phyloP scores from a whole-genome alignment of 2,888 invertebrate species.

The Orthosia incerta region DNA sequence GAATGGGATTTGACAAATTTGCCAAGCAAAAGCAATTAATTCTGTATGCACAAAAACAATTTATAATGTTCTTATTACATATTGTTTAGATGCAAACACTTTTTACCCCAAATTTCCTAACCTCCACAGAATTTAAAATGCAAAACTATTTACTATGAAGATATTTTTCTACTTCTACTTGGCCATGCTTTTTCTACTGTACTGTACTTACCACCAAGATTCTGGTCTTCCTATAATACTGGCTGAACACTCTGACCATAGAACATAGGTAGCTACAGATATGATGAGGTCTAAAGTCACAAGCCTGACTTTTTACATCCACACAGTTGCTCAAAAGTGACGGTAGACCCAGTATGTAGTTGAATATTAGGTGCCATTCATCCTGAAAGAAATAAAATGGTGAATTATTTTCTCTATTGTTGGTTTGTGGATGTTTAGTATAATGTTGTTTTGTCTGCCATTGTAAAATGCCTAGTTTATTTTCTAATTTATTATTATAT shows the following conservation, averaged over 20 bases:
- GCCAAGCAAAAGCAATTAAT: background rate
- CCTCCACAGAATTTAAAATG: background rate
- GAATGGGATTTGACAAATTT: constrained; percentile 16
- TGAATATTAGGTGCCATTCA: constrained; percentile 94
- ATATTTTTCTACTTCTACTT: background rate
- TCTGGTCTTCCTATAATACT: constrained; percentile 93
- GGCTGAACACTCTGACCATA: constrained; percentile 93
- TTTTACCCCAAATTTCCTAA: constrained; percentile 14
- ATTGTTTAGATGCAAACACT: background rate
- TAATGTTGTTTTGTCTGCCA: background rate
- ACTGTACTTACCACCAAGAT: constrained; percentile 92
- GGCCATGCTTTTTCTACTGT: constrained; percentile 10
- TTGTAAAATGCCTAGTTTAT: background rate
- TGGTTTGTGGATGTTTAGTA: background rate
- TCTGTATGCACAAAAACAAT: constrained; percentile 32
- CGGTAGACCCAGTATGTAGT: constrained; percentile 93
- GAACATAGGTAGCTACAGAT: constrained; percentile 92
- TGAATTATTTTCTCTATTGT: background rate
- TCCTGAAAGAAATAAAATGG: constrained; percentile 89
- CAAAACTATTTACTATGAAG: background rate
- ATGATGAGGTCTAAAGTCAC: constrained; percentile 92
- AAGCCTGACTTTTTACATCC: constrained; percentile 82
- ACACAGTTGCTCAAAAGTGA: constrained; percentile 90
- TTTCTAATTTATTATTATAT: background rate
- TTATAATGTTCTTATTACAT: constrained; percentile 4